Evolutionary conservation across 2,797 vertebrate genomes (phyloP).

Genomic region (Bovichtus diacanthus): DNA sequence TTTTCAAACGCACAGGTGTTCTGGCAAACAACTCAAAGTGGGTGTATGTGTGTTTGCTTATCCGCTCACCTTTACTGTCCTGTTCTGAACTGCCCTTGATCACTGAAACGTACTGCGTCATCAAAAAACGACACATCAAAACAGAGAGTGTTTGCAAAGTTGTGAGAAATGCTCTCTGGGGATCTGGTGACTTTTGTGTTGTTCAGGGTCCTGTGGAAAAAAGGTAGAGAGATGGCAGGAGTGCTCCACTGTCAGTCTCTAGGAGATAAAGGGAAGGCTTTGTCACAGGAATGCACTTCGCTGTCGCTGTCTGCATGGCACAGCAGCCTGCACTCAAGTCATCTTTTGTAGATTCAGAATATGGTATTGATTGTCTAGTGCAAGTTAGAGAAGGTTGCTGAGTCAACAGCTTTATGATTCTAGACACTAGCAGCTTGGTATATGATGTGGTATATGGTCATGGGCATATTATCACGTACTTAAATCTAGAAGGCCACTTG

Average conservation of each 20-base stretch:
- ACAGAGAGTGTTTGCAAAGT: slow-evolving; percentile 79
- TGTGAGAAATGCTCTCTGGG: slow-evolving; percentile 80
- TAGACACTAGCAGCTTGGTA: background rate
- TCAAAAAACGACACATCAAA: slow-evolving; percentile 83
- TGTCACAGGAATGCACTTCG: slow-evolving; percentile 53
- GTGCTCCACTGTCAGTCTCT: slow-evolving; percentile 56
- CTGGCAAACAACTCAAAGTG: slow-evolving; percentile 76
- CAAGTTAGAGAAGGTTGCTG: background rate
- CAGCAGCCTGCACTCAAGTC: slow-evolving; percentile 27
- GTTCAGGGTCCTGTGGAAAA: slow-evolving; percentile 62
- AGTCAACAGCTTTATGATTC: background rate
- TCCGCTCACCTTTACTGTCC: slow-evolving; percentile 79
- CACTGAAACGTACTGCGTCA: slow-evolving; percentile 77
- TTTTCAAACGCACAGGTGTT: slow-evolving; percentile 81
- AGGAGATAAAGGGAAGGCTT: slow-evolving; percentile 68
- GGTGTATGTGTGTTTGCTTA: slow-evolving; percentile 44
- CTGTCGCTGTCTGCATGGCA: slow-evolving; percentile 26
- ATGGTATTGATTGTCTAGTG: slow-evolving; percentile 6
- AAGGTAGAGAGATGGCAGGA: slow-evolving; percentile 60
- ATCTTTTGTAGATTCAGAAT: slow-evolving; percentile 24
- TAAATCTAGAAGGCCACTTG: no score
- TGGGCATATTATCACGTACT: no score
- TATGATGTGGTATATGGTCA: background rate
- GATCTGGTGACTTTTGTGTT: slow-evolving; percentile 76
- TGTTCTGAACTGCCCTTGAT: slow-evolving; percentile 80